Conservation (phyloP, 2,888 invertebrate species). For the Pandemis cinnamomeana region DNA sequence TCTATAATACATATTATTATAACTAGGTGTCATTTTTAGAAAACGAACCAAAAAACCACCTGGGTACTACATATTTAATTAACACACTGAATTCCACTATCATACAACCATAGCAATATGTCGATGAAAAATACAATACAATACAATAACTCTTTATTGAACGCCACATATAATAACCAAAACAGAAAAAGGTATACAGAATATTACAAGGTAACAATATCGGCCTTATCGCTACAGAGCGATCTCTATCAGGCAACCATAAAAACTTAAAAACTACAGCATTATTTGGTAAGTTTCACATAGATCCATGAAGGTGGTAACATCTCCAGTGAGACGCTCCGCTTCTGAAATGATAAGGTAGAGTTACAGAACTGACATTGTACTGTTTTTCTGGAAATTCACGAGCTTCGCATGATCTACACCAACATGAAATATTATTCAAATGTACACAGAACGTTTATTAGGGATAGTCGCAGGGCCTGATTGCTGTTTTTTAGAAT, state of each 20-base stretch:
- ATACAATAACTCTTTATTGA: too few relatives aligned
- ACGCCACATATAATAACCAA: too few relatives aligned
- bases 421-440: background rate
- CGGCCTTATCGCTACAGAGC: too few relatives aligned
- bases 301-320: slow-evolving; percentile 27
- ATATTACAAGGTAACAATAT: too few relatives aligned
- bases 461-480: slow-evolving; percentile 10
- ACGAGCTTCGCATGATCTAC: too few relatives aligned
- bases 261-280: slow-evolving; percentile 10
- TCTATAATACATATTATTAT: too few relatives aligned
- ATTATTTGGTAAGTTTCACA: slow-evolving; percentile 32
- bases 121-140: too few relatives aligned
- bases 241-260: too few relatives aligned
- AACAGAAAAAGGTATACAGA: too few relatives aligned
- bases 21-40: too few relatives aligned
- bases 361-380: slow-evolving; percentile 1
- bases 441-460: background rate
- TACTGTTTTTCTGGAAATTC: too few relatives aligned
- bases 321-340: slow-evolving; percentile 1
- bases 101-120: background rate
- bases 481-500: slow-evolving; percentile 15
- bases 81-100: background rate
- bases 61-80: background rate
- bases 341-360: slow-evolving; percentile 30
- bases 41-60: too few relatives aligned